These are phyloP conservation scores for Mus spretus DNA, from an alignment of 2,797 vertebrate species.

Conservation along the genomic window DNA sequence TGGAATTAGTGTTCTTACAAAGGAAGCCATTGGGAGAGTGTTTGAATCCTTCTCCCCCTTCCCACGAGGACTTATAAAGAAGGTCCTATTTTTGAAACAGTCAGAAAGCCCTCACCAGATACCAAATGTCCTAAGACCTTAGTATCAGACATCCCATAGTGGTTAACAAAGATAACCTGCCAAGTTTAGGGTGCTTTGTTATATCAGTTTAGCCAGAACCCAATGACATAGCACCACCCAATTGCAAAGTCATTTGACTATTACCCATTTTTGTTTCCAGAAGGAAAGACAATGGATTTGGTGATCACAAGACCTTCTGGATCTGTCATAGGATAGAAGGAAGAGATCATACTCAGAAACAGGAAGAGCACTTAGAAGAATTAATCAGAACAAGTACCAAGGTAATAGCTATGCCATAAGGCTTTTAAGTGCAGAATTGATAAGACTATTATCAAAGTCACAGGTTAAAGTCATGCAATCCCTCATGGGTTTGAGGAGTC, in stretches of 20 bases:
- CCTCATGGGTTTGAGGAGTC: background rate
- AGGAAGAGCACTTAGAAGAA: slow-evolving; percentile 25
- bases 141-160: background rate
- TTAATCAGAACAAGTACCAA: background rate
- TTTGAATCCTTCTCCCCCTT: too few species aligned
- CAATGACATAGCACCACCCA: background rate
- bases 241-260: background rate
- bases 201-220: background rate
- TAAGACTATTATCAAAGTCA: slow-evolving; percentile 5
- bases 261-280: background rate
- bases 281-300: slow-evolving; percentile 49
- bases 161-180: background rate
- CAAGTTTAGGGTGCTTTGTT: background rate
- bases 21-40: background rate
- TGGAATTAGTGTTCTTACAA: background rate
- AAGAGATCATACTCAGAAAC: background rate
- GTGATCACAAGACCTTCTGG: background rate
- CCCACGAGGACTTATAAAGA: background rate
- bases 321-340: background rate
- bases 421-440: background rate
- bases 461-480: slow-evolving; percentile 3
- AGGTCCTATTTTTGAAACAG: background rate
- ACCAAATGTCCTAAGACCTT: background rate
- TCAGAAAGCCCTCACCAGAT: background rate
- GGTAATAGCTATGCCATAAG: background rate